Base-by-base conservation (phyloP, 2,797 vertebrate species). In the Cygnus olor region DNA sequence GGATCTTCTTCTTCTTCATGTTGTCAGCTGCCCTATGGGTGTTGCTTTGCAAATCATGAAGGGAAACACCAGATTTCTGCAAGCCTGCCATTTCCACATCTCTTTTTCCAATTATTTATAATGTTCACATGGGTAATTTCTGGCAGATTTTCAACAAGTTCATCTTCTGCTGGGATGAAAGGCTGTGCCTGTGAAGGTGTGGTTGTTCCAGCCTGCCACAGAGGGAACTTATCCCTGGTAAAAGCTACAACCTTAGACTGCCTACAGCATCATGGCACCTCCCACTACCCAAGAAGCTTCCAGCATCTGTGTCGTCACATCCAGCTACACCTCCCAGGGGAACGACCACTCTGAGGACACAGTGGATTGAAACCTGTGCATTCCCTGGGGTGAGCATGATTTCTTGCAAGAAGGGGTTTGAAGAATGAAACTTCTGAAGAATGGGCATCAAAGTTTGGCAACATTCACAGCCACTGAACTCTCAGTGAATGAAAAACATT, bases 21-120 rank as follows among this genome's bases (percentile, higher is more conserved):
- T 82, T 95, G 94, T 94, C 93, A 92, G 91, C 83, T 93, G 90
- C 53, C 30, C 49, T 68, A 74, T 0, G 38, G n/a, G 65, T 83
- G 64, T 85, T 88, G 64, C 60, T 87, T 89, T 94, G 60, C 89
- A 87, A 71, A 87, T 89, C 44, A 61, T 0, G 0, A 86, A 82
- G 56, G 56, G 22, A 76, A 38, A 60, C 0, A 5, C 44, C 88
- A 68, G 71, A 71, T 54, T 94, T 94, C 91, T 93, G 80, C 2
- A 3, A 58, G 57, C 72, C 60, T 70, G 60, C 36, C 60, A 82
- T 85, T 90, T 82, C 60, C 93, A 54, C 61, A 15, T 89, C 56
- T 36, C 61, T 58, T 81, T 74, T 34, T 21, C 15, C 87, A 83
- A 2, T 71, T 85, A 82, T 86, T 94, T 90, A 49, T 86, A 80